Evolutionary conservation across 2,113 vertebrate genomes (phyloP).

Genomic region (Rhea americana): DNA sequence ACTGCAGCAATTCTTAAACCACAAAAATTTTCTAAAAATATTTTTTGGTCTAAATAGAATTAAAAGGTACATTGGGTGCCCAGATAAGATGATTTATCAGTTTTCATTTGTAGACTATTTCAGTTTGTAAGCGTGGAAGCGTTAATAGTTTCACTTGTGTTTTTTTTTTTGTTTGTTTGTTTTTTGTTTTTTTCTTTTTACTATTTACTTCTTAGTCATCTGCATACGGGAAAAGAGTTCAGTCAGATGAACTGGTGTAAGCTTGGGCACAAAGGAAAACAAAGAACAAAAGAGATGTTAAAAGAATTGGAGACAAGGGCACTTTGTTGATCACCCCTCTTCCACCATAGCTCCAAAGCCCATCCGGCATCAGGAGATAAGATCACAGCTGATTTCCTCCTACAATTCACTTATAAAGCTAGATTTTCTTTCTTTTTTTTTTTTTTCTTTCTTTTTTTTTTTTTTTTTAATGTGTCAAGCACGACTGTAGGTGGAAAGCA

Average conservation of each 20-base stretch:
- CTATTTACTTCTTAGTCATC: neutral
- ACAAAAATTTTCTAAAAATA: neutral
- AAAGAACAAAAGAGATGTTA: neutral
- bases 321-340: neutral
- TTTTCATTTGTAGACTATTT: neutral
- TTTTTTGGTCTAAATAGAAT: neutral
- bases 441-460: too few species aligned
- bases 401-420: neutral
- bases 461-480: neutral
- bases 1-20: neutral
- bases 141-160: neutral
- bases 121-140: fast-evolving
- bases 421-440: neutral
- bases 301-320: neutral
- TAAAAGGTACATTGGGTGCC: neutral
- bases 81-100: neutral
- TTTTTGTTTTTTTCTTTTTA: neutral
- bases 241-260: neutral
- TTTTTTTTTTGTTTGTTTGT: neutral
- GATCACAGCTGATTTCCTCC: neutral
- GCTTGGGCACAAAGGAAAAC: neutral
- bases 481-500: neutral
- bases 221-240: neutral
- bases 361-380: neutral
- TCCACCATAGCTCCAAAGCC: neutral